Conservation (phyloP, 2,113 vertebrate genomes). For the Aptenodytes patagonicus region DNA sequence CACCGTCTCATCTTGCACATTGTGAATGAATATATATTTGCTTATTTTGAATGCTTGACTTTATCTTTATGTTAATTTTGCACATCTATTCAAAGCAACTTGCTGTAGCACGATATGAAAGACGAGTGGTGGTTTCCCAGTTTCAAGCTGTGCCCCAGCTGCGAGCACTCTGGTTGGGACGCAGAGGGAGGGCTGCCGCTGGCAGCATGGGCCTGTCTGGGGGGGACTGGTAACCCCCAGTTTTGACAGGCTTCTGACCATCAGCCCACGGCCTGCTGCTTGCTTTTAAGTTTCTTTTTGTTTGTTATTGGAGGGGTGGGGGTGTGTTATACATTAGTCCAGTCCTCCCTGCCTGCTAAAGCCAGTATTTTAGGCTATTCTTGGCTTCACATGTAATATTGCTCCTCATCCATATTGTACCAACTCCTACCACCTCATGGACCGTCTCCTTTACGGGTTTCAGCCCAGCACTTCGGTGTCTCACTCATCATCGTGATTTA, state of each 20-base stretch:
- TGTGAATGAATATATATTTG: neutral
- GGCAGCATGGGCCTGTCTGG: neutral
- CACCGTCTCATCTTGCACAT: accelerated
- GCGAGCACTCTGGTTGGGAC: accelerated
- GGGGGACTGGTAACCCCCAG: neutral
- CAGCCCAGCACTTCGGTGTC: neutral
- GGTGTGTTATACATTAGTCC: neutral
- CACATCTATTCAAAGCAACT: too few relatives aligned
- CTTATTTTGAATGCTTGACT: neutral
- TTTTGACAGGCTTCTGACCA: neutral
- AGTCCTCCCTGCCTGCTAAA: neutral
- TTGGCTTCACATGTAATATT: neutral
- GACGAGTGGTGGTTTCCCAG: accelerated
- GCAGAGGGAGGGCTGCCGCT: neutral
- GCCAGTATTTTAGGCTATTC: neutral
- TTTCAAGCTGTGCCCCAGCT: accelerated
- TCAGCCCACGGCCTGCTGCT: neutral
- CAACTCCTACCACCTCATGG: neutral
- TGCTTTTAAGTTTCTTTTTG: neutral
- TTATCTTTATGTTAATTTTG: neutral
- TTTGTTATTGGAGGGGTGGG: neutral
- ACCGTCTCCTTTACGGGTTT: neutral
- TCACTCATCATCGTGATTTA: neutral
- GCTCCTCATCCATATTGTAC: neutral
- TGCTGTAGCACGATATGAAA: accelerated